A percentile compares a stretch with the other conserved stretches of the same genome.
phyloP scores from a whole-genome alignment of 2,113 vertebrate species.

The Abramis brama region DNA sequence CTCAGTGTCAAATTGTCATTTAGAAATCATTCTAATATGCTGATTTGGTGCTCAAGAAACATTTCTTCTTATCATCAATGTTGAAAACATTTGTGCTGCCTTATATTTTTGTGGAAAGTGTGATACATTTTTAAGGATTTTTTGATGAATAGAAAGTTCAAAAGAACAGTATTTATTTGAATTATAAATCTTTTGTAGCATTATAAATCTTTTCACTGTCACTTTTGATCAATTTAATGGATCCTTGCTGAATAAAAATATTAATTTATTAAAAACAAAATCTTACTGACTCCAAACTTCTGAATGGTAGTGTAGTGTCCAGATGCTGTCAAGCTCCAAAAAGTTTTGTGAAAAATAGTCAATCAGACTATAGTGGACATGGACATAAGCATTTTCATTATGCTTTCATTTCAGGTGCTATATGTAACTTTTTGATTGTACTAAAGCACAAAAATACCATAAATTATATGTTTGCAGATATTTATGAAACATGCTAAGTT shows the following conservation, averaged over 20 bases:
- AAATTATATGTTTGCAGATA: too few species aligned
- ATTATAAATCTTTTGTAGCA: neutral
- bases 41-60: neutral
- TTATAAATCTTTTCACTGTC: neutral
- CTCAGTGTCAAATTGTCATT: neutral
- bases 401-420: too few species aligned
- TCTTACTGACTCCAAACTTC: neutral
- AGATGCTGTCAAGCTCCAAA: too few species aligned
- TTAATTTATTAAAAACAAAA: neutral
- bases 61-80: neutral
- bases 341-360: too few species aligned
- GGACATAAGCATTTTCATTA: too few species aligned
- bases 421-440: too few species aligned
- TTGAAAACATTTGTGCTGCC: neutral
- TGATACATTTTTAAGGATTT: too few species aligned
- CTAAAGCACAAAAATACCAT: too few species aligned
- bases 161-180: neutral
- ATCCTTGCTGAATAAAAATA: neutral
- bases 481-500: too few species aligned
- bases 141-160: too few species aligned
- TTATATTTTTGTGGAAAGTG: neutral
- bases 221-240: neutral
- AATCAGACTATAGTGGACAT: too few species aligned
- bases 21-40: too few species aligned
- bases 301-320: neutral